Percentiles rank a stretch among this genome's conserved stretches.
Evolutionary conservation across 2,113 vertebrate genomes (phyloP).

Genomic region (Chionis minor): DNA sequence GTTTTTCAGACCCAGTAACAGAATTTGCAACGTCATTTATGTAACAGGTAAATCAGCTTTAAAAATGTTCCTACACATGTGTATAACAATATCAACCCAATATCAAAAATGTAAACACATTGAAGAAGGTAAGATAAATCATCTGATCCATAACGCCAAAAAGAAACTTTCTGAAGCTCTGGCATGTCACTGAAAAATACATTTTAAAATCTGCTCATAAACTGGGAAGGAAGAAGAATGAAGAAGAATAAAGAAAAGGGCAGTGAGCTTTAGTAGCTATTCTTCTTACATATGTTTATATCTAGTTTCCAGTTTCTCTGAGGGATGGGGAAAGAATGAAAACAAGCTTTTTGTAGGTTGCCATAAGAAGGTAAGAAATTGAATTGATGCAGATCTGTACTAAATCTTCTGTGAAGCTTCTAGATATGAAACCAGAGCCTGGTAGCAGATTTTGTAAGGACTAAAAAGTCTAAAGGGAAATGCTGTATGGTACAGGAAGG

Average conservation of each 20-base stretch:
- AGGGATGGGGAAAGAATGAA: background rate
- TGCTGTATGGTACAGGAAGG: background rate
- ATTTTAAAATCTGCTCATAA: background rate
- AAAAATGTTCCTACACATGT: background rate
- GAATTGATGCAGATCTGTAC: background rate
- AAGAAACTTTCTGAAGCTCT: background rate
- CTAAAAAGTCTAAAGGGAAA: background rate
- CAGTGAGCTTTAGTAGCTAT: background rate
- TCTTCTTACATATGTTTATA: background rate
- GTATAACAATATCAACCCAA: background rate
- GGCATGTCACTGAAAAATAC: background rate
- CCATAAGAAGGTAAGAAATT: background rate
- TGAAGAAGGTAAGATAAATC: background rate
- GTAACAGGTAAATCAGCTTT: background rate
- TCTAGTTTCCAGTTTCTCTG: background rate
- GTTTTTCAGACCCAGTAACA: background rate
- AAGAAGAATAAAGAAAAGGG: background rate
- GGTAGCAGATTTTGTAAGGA: background rate
- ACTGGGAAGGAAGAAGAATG: background rate
- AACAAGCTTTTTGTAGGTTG: background rate
- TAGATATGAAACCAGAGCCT: background rate
- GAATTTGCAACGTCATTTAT: background rate
- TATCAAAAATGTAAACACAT: background rate
- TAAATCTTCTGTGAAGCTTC: background rate
- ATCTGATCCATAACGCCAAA: background rate